Conservation (phyloP, 2,113 vertebrate species). For the Hemicordylus capensis region DNA sequence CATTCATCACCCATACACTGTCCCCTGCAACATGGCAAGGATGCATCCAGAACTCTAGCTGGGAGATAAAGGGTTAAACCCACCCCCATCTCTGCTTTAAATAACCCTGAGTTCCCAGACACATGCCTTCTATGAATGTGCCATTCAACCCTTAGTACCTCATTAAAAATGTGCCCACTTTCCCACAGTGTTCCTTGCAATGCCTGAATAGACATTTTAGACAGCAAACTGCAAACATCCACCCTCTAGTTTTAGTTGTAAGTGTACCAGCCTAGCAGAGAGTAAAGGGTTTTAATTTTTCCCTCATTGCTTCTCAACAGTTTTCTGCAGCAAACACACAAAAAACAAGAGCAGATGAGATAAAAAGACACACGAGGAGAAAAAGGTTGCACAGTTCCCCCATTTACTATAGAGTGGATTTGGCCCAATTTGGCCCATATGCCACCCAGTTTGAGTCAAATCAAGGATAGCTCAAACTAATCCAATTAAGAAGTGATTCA, state of each 20-base stretch:
- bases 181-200: not conserved
- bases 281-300: not conserved
- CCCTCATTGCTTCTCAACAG: not conserved
- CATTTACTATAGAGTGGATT: too few relatives aligned
- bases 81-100: too few relatives aligned
- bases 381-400: not conserved
- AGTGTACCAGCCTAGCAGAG: not conserved
- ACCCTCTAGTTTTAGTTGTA: not conserved
- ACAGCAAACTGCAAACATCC: not conserved
- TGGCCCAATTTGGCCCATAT: too few relatives aligned
- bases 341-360: not conserved
- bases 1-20: too few relatives aligned
- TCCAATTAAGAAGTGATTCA: too few relatives aligned
- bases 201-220: not conserved
- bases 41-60: not conserved
- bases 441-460: too few relatives aligned
- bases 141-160: too few relatives aligned
- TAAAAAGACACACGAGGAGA: not conserved
- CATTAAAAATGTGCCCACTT: not conserved
- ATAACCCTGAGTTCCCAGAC: too few relatives aligned
- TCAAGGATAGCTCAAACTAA: too few relatives aligned
- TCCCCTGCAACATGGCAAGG: not conserved
- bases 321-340: not conserved
- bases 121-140: too few relatives aligned
- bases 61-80: not conserved